Conservation (phyloP, 2,113 vertebrate genomes). For the Sturnira hondurensis region DNA sequence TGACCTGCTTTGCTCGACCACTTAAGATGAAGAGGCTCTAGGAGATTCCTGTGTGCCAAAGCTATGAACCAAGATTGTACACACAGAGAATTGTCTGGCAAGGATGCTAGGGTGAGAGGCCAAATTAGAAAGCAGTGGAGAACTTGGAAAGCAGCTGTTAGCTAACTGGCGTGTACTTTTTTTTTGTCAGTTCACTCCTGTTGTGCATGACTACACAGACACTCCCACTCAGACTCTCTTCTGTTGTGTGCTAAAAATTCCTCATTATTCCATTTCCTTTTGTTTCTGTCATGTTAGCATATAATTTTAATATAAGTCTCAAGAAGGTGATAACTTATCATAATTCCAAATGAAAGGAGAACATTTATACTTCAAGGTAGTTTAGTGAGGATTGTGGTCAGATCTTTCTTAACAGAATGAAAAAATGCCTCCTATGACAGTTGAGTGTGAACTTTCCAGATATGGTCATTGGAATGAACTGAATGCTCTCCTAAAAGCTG, state of each 20-base stretch:
- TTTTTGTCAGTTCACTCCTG: neutral
- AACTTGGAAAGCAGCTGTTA: neutral
- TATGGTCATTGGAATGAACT: neutral
- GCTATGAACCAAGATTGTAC: neutral
- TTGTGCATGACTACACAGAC: neutral
- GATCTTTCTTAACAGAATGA: neutral
- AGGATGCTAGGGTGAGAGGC: neutral
- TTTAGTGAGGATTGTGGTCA: neutral
- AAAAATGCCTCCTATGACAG: neutral
- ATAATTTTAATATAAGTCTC: neutral
- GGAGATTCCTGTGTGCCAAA: neutral
- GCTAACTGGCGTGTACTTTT: neutral
- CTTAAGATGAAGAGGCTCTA: neutral
- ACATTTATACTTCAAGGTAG: neutral
- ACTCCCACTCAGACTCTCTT: neutral
- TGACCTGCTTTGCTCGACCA: neutral
- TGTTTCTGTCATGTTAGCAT: neutral
- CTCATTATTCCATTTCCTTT: neutral
- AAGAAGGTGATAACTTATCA: neutral
- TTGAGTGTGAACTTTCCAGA: neutral
- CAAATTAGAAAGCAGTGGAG: neutral
- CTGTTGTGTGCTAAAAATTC: neutral
- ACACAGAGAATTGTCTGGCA: neutral
- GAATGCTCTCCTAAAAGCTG: neutral
- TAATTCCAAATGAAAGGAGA: constrained; percentile 7